Evolutionary conservation across 1,140 invertebrate species (phyloP).

Genomic region (Atta cephalotes): DNA sequence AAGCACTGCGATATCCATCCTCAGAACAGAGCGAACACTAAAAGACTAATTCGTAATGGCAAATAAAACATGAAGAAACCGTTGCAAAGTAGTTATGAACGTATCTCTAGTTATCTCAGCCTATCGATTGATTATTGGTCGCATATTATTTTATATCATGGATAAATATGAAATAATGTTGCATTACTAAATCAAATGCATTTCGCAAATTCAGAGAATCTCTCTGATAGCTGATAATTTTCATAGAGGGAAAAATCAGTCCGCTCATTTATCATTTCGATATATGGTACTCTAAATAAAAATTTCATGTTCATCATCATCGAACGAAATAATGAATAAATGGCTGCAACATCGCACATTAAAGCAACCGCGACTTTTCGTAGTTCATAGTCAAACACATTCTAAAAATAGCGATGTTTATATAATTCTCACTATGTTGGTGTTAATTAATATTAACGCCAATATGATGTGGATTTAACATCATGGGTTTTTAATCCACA

Average conservation of each 20-base stretch:
- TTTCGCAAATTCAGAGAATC: neutral
- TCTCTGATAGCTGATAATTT: neutral
- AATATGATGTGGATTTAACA: too few relatives aligned
- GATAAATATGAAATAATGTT: neutral
- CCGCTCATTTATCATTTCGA: constrained; percentile 23
- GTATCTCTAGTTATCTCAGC: neutral
- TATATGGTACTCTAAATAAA: neutral
- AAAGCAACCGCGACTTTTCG: neutral
- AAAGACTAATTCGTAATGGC: neutral
- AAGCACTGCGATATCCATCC: neutral
- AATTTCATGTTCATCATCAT: neutral
- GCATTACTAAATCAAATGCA: neutral
- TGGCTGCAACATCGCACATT: neutral
- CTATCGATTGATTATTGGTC: constrained; percentile 17
- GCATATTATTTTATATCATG: neutral
- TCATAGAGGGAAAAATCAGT: constrained; percentile 12
- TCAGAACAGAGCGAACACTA: neutral
- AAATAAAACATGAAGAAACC: neutral
- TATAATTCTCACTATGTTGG: too few relatives aligned
- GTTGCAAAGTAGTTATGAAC: neutral
- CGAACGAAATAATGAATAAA: neutral
- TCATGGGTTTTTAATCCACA: too few relatives aligned
- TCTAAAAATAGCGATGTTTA: too few relatives aligned
- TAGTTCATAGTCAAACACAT: too few relatives aligned
- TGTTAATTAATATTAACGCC: too few relatives aligned